Percentiles rank a stretch among this genome's conserved stretches.
Conservation (phyloP, 1,140 invertebrate genomes). For the Portunus trituberculatus region DNA sequence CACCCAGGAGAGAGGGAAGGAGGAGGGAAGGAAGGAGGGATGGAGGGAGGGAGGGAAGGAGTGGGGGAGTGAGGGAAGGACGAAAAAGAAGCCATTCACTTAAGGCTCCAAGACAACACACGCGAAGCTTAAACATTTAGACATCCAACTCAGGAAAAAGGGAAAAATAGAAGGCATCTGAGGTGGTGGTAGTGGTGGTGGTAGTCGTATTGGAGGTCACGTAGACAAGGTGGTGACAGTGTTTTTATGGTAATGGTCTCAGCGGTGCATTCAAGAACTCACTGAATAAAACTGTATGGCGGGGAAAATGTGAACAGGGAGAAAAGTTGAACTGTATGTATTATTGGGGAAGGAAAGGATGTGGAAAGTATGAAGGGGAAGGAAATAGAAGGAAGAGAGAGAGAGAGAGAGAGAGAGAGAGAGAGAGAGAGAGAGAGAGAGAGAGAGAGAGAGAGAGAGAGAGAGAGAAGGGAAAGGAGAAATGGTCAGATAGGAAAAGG, state of each 20-base stretch:
- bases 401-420: background rate
- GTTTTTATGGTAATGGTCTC: too few species aligned
- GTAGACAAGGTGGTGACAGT: too few species aligned
- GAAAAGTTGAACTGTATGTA: background rate
- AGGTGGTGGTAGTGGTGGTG: background rate
- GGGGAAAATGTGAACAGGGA: background rate
- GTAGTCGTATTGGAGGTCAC: background rate
- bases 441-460: background rate
- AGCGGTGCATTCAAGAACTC: background rate
- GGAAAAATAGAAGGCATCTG: background rate
- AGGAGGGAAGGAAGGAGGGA: background rate
- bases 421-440: background rate
- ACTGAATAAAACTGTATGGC: background rate
- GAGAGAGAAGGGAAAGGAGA: background rate
- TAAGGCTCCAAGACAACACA: background rate
- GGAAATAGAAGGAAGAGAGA: background rate
- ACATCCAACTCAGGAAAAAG: background rate
- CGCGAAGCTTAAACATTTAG: background rate
- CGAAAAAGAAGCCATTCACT: background rate
- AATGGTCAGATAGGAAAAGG: background rate
- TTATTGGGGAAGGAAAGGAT: background rate
- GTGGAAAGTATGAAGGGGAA: background rate
- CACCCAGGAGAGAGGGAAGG: background rate
- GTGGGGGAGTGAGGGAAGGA: too few species aligned
- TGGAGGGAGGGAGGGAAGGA: background rate